Evolutionary conservation across 2,888 invertebrate species (phyloP), one percentile per base, ranked within the genome.

Genomic region (Anthoptus insignis): DNA sequence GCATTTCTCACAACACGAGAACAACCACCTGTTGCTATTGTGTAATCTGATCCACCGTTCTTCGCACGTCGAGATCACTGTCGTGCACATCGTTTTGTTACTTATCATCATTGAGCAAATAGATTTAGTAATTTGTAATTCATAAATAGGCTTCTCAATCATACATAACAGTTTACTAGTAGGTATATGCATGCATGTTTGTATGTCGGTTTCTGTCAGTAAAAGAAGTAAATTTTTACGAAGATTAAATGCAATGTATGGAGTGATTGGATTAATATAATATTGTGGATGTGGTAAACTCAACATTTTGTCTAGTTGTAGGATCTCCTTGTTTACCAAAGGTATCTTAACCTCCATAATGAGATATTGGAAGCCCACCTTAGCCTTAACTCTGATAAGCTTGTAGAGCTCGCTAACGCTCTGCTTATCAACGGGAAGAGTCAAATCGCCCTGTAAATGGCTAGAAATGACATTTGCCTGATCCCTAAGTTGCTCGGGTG

Each of bases 11-110:
- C 59, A 59, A 14, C 59, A 59, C 11, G 42, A 60, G 14, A 54
- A 61, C 14, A 49, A 59, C 49, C 59, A 57, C 24, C 50, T 63
- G 56, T 63, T 63, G 39, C 29, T 27, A 56, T 56, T 39, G 56
- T 50, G 63, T 34, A 63, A 56, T 14, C 39, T 63, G 50, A 63
- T 27, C 63, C 56, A 56, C 27, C 56, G 27, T 14, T 57, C 37
- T 29, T 56, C 42, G 32, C 63, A 63, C 47, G 16, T 29, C 11
- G 34, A 49, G n/a, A 56, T 21, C 37, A 49, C 49, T 24, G 63
- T 63, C 6, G 9, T 47, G 27, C 27, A 14, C 54, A 61, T 49
- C 29, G 50, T 50, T 50, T 50, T 50, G 29, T 50, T 50, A 29
- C 27, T 24, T n/a, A 27, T 27, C 4, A 27, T 27, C 27, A 27